Base-by-base conservation (phyloP, 2,113 vertebrate species). In the Paracanthobrama guichenoti region DNA sequence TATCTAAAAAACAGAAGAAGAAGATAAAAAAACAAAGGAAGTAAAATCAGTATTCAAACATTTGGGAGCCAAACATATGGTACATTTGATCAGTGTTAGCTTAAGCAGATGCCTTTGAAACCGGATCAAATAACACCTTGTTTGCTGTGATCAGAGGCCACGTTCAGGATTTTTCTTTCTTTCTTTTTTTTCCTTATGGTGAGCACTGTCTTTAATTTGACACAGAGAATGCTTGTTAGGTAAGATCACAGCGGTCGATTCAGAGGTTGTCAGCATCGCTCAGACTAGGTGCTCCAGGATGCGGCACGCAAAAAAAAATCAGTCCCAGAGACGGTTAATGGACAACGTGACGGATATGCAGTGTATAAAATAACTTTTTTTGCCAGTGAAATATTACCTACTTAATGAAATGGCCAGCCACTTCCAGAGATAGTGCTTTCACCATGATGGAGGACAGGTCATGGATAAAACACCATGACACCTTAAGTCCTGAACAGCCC, bases 71-170 rank as follows among this genome's bases (percentile, higher is more conserved):
- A 18, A 60, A 86, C 90, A 87, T 88, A 57, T 71, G 75, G 85
- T 89, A 88, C 73, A 84, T 84, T 86, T 87, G 86, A 89, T 88
- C 87, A 88, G 90, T 91, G 86, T 88, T 88, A 87, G 88, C 88
- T 86, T 82, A 84, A 87, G 85, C 35, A 35, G 84, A 87, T 84
- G 55, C 89, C 83, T 93, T 93, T 94, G 93, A 94, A 87, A 92
- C 87, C 77, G 91, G 92, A 94, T 93, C 92, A 93, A 93, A 94
- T 90, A 87, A 89, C 88, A 79, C 86, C 92, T 93, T 91, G 92
- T 94, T 93, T 92, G 88, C 88, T 26, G 84, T 93, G 93, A 94
- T 94, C 93, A 94, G 91, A 94, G 87, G 82, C 89, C 88, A 83
- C 66, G 73, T 74, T 74, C 79, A 83, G 74, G 86, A 72, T 53